Conservation (phyloP, 2,888 invertebrate genomes). For the Oligia latruncula region DNA sequence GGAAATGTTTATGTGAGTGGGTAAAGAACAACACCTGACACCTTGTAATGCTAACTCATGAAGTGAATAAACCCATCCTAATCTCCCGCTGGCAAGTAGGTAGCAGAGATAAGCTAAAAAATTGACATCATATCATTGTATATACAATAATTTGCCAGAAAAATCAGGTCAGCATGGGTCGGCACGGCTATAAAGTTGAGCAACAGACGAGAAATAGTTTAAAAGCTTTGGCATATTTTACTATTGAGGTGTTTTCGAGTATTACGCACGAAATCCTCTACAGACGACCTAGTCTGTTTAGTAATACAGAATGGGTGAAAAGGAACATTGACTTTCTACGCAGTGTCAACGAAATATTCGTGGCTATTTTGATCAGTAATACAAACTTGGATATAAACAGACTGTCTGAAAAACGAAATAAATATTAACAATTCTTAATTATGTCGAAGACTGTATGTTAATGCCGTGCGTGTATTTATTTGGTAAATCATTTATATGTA, state of each 20-base stretch:
- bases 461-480: background rate
- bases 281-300: conserved; percentile 25
- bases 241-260: conserved; percentile 9
- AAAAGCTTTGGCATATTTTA: conserved; percentile 29
- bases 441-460: background rate
- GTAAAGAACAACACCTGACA: background rate
- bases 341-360: background rate
- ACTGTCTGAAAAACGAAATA: too few species aligned
- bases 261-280: conserved; percentile 30
- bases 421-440: too few species aligned
- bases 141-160: background rate
- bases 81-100: background rate
- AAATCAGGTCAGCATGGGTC: conserved; percentile 11
- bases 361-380: background rate
- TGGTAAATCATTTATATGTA: too few species aligned
- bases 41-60: background rate
- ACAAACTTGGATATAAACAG: background rate
- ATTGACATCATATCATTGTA: background rate
- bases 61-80: background rate
- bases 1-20: too few species aligned
- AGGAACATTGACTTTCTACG: background rate
- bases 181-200: conserved; percentile 11
- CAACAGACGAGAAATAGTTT: conserved; percentile 30
- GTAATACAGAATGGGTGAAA: background rate
- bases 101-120: conserved; percentile 2